Conservation (phyloP, 2,888 invertebrate species). For the Tolmerus cingulatus region DNA sequence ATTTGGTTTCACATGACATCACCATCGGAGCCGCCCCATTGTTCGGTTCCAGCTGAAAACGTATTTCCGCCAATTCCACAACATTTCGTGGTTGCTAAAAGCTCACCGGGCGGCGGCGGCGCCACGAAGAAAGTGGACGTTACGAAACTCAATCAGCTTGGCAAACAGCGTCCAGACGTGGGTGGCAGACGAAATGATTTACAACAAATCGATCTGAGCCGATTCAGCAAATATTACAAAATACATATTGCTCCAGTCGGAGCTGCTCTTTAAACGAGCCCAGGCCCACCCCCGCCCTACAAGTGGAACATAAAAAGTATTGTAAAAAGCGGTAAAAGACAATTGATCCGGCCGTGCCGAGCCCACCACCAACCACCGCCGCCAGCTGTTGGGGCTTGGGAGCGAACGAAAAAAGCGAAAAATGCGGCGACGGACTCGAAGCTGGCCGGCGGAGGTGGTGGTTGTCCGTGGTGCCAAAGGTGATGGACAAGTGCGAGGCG, state of each 20-base stretch:
- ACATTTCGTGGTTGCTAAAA: background rate
- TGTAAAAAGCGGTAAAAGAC: background rate
- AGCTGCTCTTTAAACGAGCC: background rate
- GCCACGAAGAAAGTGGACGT: constrained; percentile 23
- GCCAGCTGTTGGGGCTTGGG: background rate
- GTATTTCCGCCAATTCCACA: constrained; percentile 22
- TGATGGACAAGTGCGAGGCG: background rate
- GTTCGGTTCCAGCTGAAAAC: background rate
- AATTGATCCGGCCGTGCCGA: background rate
- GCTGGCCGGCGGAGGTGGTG: background rate
- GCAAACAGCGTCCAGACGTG: constrained; percentile 3
- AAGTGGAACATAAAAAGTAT: background rate
- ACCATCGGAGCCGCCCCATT: constrained; percentile 1
- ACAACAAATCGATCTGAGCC: background rate
- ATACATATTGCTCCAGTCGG: background rate
- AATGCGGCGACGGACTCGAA: background rate
- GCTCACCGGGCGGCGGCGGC: background rate
- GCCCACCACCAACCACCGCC: background rate
- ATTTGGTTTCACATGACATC: constrained; percentile 38
- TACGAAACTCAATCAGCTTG: constrained; percentile 21
- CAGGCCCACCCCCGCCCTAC: background rate
- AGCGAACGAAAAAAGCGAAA: background rate
- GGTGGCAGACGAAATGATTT: constrained; percentile 9
- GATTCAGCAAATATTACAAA: constrained; percentile 20
- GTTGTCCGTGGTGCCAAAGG: background rate